These are phyloP conservation scores for Spinus olivaceus DNA, from an alignment of 2,797 vertebrate genomes.

Conservation along the genomic window DNA sequence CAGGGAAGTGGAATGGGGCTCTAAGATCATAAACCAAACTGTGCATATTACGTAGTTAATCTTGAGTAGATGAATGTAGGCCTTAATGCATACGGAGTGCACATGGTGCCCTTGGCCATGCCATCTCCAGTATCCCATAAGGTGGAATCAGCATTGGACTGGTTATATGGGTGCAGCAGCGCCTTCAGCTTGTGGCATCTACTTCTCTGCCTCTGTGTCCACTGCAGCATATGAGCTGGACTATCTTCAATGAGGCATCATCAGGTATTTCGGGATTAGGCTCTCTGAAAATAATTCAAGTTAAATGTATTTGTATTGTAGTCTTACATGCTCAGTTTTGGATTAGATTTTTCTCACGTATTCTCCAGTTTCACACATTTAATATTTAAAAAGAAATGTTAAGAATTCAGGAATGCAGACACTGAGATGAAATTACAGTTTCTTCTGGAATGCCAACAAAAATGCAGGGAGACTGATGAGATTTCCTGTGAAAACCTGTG, in stretches of 20 bases:
- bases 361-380: constrained; percentile 70
- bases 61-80: background rate
- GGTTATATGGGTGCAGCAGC: background rate
- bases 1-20: background rate
- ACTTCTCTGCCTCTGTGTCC: background rate
- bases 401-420: constrained; percentile 87
- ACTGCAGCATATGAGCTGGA: background rate
- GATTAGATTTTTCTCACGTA: constrained; percentile 16
- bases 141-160: background rate
- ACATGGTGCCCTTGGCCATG: background rate
- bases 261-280: background rate
- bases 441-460: constrained; percentile 80
- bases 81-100: background rate
- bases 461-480: constrained; percentile 78
- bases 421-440: constrained; percentile 82
- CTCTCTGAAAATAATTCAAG: background rate
- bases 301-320: background rate
- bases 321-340: background rate
- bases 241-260: background rate
- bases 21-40: background rate
- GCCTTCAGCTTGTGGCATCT: rapidly evolving
- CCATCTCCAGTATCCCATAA: background rate
- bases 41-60: background rate
- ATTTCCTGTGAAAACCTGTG: constrained; percentile 81
- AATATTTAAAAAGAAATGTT: constrained; percentile 81